phyloP scores from a whole-genome alignment of 2,113 vertebrate genomes.

The Blennius ocellaris region DNA sequence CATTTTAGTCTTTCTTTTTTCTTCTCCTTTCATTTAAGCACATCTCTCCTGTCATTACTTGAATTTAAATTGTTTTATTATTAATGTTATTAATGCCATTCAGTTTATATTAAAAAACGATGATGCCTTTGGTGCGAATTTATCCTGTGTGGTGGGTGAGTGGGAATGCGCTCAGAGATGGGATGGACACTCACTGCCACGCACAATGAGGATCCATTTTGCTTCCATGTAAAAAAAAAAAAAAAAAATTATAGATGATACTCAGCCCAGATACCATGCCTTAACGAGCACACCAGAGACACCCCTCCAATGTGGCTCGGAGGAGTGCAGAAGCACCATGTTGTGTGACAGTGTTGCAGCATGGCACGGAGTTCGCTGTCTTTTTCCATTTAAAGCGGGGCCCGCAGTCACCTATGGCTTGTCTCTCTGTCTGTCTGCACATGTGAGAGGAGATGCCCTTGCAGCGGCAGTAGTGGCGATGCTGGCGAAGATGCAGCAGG shows the following conservation, averaged over 20 bases:
- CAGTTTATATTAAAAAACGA: too few species aligned
- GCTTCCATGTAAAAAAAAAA: constrained; percentile 27
- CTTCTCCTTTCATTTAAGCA: not conserved
- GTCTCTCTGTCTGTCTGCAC: constrained; percentile 19
- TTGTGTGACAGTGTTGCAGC: constrained; percentile 16
- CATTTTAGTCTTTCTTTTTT: not conserved
- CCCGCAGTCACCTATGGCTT: constrained; percentile 25
- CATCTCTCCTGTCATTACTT: not conserved
- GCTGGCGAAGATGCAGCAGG: constrained; percentile 39
- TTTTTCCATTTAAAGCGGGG: constrained; percentile 31
- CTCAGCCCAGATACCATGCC: not conserved
- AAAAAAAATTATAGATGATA: constrained; percentile 6
- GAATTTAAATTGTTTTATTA: too few species aligned
- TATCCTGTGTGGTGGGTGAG: constrained; percentile 4
- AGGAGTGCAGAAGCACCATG: not conserved
- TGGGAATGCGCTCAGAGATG: constrained; percentile 43
- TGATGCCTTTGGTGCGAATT: not conserved
- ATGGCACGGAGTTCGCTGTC: constrained; percentile 44
- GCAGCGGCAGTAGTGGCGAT: constrained; percentile 34
- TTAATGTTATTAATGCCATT: too few species aligned
- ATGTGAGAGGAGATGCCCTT: constrained; percentile 46
- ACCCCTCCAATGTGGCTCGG: not conserved
- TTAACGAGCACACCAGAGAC: not conserved
- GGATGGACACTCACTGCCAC: constrained; percentile 29
- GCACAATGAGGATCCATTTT: constrained; percentile 61